Base-by-base conservation (phyloP, 2,113 vertebrate genomes). In the Phodopus roborovskii region DNA sequence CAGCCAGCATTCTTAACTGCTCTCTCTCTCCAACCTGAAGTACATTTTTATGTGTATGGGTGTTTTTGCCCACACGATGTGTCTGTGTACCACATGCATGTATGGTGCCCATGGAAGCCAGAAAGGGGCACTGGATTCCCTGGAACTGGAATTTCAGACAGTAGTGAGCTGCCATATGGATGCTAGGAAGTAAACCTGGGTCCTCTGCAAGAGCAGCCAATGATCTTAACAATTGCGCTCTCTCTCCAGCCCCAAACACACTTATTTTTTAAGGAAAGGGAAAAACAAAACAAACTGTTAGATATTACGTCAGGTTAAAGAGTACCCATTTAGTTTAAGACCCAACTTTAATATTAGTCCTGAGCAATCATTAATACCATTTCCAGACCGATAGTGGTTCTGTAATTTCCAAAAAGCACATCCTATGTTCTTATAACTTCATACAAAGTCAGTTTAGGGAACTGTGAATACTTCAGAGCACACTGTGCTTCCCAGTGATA, bases 381-480 rank as follows among this genome's bases (percentile, higher is more conserved):
- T 70, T 93, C 77, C n/a, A 87, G 90, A 92, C 70, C 81, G n/a
- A 81, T 56, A 85, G 17, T 94, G 50, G 20, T 70, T 96, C 82
- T 95, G 1, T 74, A 89, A 91, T 97, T 96, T 92, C 68, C 36
- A 12, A 94, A 96, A 71, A 92, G 75, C 4, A 92, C 30, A 95
- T 94, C 90, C 53, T 62, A 39, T 77, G 9, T 13, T 92, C 78
- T 87, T 13, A 0, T 64, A 94, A 94, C 26, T 93, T 89, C 82
- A 95, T 36, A 28, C 28, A 74, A 93, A 87, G 83, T 91, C 89
- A 94, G 91, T 0, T 85, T 91, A 22, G 95, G 39, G 53, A 94
- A 96, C 12, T 78, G 88, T 79, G 12, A 85, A 56, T 88, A 53
- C 73, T 68, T 94, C 19, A 94, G 89, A 95, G 6, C 39, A 94